Evolutionary conservation across 2,797 vertebrate genomes (phyloP).

Genomic region (Sebastolobus alascanus): DNA sequence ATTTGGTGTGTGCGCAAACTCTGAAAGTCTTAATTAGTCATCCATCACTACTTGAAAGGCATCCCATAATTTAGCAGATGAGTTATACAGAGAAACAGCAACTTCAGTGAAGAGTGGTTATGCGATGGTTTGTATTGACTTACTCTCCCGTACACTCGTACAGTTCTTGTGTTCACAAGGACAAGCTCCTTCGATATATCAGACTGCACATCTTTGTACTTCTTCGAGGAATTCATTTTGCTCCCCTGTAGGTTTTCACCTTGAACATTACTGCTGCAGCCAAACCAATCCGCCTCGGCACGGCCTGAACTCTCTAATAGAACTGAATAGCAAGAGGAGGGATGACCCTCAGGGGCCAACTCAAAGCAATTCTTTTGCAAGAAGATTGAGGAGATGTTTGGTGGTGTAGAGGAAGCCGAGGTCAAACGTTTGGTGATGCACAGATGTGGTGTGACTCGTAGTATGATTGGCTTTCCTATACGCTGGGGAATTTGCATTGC

Average conservation of each 20-base stretch:
- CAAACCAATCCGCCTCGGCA: slow-evolving; percentile 54
- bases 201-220: slow-evolving; percentile 11
- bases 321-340: slow-evolving; percentile 53
- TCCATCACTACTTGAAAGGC: slow-evolving; percentile 36
- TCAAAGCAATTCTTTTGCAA: slow-evolving; percentile 54
- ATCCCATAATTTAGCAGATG: slow-evolving; percentile 25
- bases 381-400: slow-evolving; percentile 55
- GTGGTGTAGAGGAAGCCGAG: slow-evolving; percentile 16
- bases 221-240: slow-evolving; percentile 44
- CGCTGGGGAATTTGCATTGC: slow-evolving; percentile 19
- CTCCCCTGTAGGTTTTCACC: slow-evolving; percentile 53
- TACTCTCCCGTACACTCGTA: neutral
- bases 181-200: slow-evolving; percentile 20
- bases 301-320: slow-evolving; percentile 51
- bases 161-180: slow-evolving; percentile 37
- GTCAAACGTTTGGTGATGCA: slow-evolving; percentile 41
- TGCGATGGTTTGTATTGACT: slow-evolving; percentile 11
- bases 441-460: slow-evolving; percentile 16
- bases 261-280: slow-evolving; percentile 60
- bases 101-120: neutral
- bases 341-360: slow-evolving; percentile 55
- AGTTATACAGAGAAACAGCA: slow-evolving; percentile 9
- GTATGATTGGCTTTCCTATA: slow-evolving; percentile 29
- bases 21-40: slow-evolving; percentile 48
- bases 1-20: slow-evolving; percentile 5